These are phyloP conservation scores for Pseudococcus jackbeardsleyi DNA, from an alignment of 2,888 invertebrate genomes.

Conservation along the genomic window DNA sequence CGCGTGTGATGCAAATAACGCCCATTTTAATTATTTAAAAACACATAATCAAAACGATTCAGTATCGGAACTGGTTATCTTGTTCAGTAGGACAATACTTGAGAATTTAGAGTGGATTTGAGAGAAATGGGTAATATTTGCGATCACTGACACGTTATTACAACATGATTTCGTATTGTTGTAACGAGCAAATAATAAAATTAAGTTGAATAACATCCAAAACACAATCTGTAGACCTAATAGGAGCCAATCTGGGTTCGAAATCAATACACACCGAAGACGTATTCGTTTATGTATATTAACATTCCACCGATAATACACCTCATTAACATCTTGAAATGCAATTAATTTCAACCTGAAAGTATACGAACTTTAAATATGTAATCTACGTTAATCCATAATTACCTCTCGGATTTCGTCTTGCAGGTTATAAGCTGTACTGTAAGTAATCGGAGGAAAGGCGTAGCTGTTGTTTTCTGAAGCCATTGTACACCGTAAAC, in stretches of 20 bases:
- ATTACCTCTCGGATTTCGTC: conserved; percentile 68
- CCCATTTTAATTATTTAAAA: conserved; percentile 19
- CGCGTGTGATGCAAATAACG: conserved; percentile 8
- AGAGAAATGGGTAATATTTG: neutral
- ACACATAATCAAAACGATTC: neutral
- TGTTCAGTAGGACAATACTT: neutral
- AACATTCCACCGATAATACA: neutral
- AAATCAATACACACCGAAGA: neutral
- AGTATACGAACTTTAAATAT: neutral
- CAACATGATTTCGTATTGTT: neutral
- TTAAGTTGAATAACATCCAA: neutral
- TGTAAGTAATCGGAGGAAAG: conserved; percentile 68
- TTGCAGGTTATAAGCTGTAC: conserved; percentile 67
- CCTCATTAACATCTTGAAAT: neutral
- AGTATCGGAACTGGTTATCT: neutral
- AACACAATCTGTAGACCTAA: neutral
- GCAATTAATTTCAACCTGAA: neutral
- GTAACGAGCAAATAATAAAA: neutral
- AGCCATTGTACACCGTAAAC: conserved; percentile 36
- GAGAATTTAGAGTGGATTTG: neutral
- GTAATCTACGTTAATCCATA: conserved; percentile 11
- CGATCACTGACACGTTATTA: neutral
- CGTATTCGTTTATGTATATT: neutral
- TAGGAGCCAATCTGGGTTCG: neutral
- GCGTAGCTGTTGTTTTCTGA: conserved; percentile 61